These are phyloP conservation scores for Agrochola circellaris DNA, from an alignment of 2,888 invertebrate species.

Conservation along the genomic window DNA sequence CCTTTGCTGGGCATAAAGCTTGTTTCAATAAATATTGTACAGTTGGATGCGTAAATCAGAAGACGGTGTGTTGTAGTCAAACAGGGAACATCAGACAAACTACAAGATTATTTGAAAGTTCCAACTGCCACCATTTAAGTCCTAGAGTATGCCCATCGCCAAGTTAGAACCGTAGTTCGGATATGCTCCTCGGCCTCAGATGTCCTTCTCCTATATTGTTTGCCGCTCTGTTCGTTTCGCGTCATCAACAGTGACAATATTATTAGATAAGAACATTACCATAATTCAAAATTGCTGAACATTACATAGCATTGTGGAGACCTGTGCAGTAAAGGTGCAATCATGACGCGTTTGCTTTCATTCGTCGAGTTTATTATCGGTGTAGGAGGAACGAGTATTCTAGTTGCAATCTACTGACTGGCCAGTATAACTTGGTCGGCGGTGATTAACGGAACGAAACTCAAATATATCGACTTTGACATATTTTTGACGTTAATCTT, in stretches of 20 bases:
- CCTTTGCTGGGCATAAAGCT: constrained; percentile 5
- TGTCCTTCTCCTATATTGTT: background rate
- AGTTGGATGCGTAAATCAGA: constrained; percentile 17
- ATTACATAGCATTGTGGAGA: constrained; percentile 23
- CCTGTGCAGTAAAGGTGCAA: constrained; percentile 63
- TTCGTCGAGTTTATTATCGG: constrained; percentile 61
- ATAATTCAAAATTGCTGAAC: constrained; percentile 14
- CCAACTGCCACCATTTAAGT: background rate
- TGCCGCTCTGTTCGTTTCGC: background rate
- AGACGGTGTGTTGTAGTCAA: background rate
- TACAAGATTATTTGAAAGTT: background rate
- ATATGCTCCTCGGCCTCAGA: background rate
- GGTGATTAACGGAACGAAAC: constrained; percentile 3
- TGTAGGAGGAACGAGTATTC: constrained; percentile 62
- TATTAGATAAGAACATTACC: constrained; percentile 13
- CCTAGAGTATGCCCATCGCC: background rate
- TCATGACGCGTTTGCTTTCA: constrained; percentile 64
- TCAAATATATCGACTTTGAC: background rate
- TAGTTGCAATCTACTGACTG: constrained; percentile 30
- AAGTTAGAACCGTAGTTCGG: background rate
- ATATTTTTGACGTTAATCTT: constrained; percentile 19
- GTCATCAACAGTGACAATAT: constrained; percentile 10
- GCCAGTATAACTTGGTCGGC: constrained; percentile 10
- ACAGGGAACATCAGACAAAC: background rate
- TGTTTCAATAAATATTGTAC: constrained; percentile 13